A percentile compares a stretch with the other conserved stretches of the same genome.
Conservation (phyloP, 2,113 vertebrate genomes). For the Gobio gobio region DNA sequence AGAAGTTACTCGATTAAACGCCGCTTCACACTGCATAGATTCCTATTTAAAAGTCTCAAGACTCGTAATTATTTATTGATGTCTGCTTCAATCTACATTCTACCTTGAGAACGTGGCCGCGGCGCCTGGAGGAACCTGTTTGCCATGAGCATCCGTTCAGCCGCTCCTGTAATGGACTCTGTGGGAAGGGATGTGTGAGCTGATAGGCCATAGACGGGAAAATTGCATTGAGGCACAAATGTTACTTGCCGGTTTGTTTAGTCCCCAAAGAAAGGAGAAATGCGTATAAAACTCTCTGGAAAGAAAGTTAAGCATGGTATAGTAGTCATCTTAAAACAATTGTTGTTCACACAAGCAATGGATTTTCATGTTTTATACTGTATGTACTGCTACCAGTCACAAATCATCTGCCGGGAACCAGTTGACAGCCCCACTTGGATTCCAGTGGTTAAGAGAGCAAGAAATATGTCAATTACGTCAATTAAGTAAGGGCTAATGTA, state of each 20-base stretch:
- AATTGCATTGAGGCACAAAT: slow-evolving; percentile 58
- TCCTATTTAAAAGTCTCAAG: slow-evolving; percentile 95
- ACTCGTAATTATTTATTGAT: slow-evolving; percentile 98
- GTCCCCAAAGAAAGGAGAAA: slow-evolving; percentile 54
- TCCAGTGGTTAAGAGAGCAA: neutral
- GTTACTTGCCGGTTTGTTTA: slow-evolving; percentile 48
- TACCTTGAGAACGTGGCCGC: slow-evolving; percentile 74
- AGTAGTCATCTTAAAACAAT: slow-evolving; percentile 5
- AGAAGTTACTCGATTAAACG: slow-evolving; percentile 88
- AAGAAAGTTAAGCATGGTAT: slow-evolving; percentile 24
- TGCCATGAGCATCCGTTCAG: slow-evolving; percentile 85
- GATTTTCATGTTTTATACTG: neutral
- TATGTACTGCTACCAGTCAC: neutral
- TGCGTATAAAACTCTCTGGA: slow-evolving; percentile 47
- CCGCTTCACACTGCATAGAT: slow-evolving; percentile 84
- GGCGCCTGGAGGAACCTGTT: slow-evolving; percentile 86
- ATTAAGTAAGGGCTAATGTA: slow-evolving; percentile 4
- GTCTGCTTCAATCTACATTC: slow-evolving; percentile 88
- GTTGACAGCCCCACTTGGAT: neutral
- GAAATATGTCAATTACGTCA: neutral
- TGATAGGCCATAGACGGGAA: slow-evolving; percentile 66
- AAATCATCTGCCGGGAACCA: neutral
- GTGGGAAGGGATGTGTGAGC: slow-evolving; percentile 67
- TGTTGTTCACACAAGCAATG: neutral
- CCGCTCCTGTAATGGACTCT: slow-evolving; percentile 78